phyloP scores from a whole-genome alignment of 2,797 vertebrate species.

The Anableps anableps region DNA sequence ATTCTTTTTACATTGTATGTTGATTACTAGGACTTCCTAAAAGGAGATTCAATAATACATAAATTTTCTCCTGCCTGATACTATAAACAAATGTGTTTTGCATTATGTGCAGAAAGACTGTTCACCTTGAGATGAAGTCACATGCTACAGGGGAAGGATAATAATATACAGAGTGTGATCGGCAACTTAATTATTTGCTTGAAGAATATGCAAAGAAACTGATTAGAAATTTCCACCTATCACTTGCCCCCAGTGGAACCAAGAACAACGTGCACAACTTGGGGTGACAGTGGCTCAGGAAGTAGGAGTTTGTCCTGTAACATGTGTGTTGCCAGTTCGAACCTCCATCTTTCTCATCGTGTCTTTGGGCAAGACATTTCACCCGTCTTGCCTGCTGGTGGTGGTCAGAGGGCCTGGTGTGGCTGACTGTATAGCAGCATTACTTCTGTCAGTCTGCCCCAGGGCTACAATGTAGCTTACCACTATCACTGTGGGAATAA shows the following conservation, averaged over 20 bases:
- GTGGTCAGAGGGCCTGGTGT: neutral
- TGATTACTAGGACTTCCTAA: constrained; percentile 3
- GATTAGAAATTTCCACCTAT: constrained; percentile 13
- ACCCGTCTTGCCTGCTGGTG: neutral
- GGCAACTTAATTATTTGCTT: constrained; percentile 32
- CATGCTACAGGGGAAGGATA: constrained; percentile 39
- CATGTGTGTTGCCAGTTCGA: neutral
- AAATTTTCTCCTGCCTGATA: constrained; percentile 12
- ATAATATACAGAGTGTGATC: constrained; percentile 41
- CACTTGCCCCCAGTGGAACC: constrained; percentile 21
- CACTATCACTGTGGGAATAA: too few species aligned
- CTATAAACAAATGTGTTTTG: constrained; percentile 42
- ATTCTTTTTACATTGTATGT: constrained; percentile 27
- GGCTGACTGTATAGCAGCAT: neutral
- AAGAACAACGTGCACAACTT: neutral
- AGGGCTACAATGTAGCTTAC: too few species aligned
- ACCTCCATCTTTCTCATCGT: neutral
- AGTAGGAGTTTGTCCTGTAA: neutral
- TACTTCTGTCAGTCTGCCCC: neutral
- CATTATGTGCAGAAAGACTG: constrained; percentile 25
- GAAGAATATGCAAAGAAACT: neutral
- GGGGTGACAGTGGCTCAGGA: neutral
- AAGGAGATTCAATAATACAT: constrained; percentile 5
- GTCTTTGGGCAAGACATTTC: neutral
- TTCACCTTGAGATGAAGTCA: constrained; percentile 57